A percentile compares a stretch with the other conserved stretches of the same genome.
These are phyloP conservation scores for Enhydra lutris DNA, from an alignment of 2,113 vertebrate species.

Conservation along the genomic window DNA sequence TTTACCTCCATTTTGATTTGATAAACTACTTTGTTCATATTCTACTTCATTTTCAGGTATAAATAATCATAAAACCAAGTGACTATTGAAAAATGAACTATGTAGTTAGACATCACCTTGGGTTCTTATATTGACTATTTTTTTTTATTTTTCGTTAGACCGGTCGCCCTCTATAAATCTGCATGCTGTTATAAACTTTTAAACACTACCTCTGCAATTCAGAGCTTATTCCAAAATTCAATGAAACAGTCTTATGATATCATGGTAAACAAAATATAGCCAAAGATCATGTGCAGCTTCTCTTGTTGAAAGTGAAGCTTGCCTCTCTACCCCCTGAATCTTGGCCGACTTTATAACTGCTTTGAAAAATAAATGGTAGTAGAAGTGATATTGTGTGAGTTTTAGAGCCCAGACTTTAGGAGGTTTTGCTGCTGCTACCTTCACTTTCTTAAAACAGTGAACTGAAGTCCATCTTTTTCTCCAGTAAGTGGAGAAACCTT, in stretches of 20 bases:
- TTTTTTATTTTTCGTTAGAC: background rate
- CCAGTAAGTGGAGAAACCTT: background rate
- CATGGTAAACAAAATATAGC: background rate
- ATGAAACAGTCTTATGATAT: background rate
- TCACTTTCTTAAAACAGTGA: background rate
- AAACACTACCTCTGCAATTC: background rate
- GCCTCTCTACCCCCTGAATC: background rate
- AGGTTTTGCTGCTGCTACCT: background rate
- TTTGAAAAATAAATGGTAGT: background rate
- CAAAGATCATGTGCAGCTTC: background rate
- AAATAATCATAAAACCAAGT: conserved; percentile 6
- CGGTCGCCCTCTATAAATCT: background rate
- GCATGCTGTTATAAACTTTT: background rate
- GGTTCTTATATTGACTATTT: background rate
- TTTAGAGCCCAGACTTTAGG: background rate
- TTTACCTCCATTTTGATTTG: background rate
- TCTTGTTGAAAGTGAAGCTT: background rate
- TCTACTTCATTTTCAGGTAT: background rate
- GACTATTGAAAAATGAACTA: background rate
- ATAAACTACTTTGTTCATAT: background rate
- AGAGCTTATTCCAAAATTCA: background rate
- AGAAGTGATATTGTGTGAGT: background rate
- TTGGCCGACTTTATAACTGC: background rate
- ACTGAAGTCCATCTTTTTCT: background rate
- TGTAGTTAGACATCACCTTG: background rate